phyloP scores from a whole-genome alignment of 2,113 vertebrate genomes.

The Hyperoodon ampullatus region DNA sequence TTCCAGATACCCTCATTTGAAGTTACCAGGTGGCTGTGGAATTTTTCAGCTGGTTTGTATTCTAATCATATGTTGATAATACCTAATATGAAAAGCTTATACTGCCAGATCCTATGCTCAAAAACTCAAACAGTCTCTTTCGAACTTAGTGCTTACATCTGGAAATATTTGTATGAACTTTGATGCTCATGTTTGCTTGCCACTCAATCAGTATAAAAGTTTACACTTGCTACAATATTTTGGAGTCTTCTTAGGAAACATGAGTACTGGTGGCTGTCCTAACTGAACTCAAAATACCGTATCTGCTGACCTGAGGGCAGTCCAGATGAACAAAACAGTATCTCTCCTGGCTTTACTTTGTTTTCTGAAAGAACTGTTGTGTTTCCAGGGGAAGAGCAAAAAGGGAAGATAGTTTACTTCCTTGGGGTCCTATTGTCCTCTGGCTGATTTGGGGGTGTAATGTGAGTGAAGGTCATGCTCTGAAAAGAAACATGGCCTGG shows the following conservation, averaged over 20 bases:
- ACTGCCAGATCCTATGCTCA: background rate
- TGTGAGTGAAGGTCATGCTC: accelerated
- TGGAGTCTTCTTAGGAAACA: background rate
- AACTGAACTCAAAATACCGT: background rate
- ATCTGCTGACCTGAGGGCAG: background rate
- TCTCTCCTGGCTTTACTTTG: background rate
- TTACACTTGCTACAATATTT: background rate
- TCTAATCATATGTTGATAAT: background rate
- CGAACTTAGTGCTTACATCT: background rate
- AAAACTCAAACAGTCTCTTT: background rate
- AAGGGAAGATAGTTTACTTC: background rate
- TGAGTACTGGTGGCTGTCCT: background rate
- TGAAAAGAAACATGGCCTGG: background rate
- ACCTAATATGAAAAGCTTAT: background rate
- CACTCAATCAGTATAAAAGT: background rate
- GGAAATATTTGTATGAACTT: background rate
- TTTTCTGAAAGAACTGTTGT: background rate
- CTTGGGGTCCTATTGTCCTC: background rate
- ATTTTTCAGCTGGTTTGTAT: background rate
- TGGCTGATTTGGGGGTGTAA: background rate
- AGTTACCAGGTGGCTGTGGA: background rate
- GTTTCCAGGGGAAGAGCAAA: background rate
- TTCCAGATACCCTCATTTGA: background rate
- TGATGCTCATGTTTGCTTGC: background rate
- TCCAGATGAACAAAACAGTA: background rate